These are phyloP conservation scores for Phyllostomus hastatus DNA, from an alignment of 2,113 vertebrate species.

Conservation along the genomic window DNA sequence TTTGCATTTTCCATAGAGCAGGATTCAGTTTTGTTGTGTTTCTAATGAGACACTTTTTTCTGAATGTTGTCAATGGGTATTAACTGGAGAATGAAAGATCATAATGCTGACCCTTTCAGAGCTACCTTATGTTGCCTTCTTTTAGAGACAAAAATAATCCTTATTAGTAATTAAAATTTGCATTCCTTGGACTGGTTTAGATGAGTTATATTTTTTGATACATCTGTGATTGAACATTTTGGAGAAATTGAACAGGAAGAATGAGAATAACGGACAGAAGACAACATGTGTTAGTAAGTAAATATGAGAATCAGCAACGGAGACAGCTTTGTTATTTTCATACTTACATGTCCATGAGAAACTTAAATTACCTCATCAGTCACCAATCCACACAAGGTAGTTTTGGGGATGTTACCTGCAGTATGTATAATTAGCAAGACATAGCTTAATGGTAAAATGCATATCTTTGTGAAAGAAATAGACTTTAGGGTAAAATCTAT, in stretches of 20 bases:
- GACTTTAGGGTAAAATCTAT: slow-evolving; percentile 7
- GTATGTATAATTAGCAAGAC: not conserved
- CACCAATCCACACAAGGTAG: not conserved
- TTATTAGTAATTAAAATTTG: not conserved
- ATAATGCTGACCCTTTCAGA: not conserved
- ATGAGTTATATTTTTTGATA: not conserved
- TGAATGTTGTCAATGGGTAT: not conserved
- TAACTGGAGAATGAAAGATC: not conserved
- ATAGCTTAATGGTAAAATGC: not conserved
- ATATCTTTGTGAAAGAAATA: not conserved
- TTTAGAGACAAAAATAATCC: not conserved
- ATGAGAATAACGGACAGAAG: not conserved
- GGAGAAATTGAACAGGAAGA: slow-evolving; percentile 19
- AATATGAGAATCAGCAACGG: not conserved
- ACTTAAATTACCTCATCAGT: not conserved
- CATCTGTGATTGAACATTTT: not conserved
- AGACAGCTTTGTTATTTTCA: not conserved
- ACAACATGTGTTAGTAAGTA: not conserved
- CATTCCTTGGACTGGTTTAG: not conserved
- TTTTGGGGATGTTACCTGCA: not conserved
- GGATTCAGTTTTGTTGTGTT: not conserved
- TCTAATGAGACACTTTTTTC: not conserved
- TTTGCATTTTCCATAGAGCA: not conserved
- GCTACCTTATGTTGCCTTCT: not conserved
- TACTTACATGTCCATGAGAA: not conserved